Evolutionary conservation across 2,888 invertebrate species (phyloP).

Genomic region (Cerastoderma edule): DNA sequence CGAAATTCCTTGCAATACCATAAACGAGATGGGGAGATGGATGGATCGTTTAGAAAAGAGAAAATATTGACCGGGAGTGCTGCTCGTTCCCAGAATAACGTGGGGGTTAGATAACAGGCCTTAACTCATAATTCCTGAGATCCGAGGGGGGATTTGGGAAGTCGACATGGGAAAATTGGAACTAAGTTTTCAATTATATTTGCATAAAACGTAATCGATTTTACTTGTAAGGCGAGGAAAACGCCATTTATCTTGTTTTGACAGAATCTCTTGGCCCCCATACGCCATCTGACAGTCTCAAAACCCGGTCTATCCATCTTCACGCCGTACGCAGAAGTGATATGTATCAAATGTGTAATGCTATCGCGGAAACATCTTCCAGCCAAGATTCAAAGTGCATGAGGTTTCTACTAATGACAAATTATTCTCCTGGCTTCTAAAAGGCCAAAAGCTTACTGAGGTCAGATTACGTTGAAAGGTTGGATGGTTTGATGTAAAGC

Average conservation of each 20-base stretch:
- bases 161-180: conserved; percentile 61
- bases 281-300: conserved; percentile 55
- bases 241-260: conserved; percentile 63
- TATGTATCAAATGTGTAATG: conserved; percentile 53
- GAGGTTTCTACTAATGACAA: conserved; percentile 34
- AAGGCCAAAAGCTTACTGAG: conserved; percentile 23
- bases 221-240: conserved; percentile 60
- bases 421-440: conserved; percentile 23
- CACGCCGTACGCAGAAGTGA: conserved; percentile 31
- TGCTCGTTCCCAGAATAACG: conserved; percentile 1
- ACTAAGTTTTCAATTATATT: conserved; percentile 67
- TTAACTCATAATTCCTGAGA: conserved; percentile 46
- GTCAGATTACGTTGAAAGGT: conserved; percentile 24
- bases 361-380: conserved; percentile 35
- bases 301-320: conserved; percentile 55
- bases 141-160: conserved; percentile 49
- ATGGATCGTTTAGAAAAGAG: too few species aligned
- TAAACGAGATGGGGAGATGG: too few species aligned
- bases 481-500: conserved; percentile 17
- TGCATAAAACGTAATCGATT: conserved; percentile 66
- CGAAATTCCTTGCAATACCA: too few species aligned
- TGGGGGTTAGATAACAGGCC: conserved; percentile 51
- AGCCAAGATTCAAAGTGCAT: conserved; percentile 26
- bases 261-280: conserved; percentile 50
- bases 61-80: conserved; percentile 12